Evolutionary conservation across 1,140 invertebrate species (phyloP).

Genomic region (Pollicipes pollicipes): DNA sequence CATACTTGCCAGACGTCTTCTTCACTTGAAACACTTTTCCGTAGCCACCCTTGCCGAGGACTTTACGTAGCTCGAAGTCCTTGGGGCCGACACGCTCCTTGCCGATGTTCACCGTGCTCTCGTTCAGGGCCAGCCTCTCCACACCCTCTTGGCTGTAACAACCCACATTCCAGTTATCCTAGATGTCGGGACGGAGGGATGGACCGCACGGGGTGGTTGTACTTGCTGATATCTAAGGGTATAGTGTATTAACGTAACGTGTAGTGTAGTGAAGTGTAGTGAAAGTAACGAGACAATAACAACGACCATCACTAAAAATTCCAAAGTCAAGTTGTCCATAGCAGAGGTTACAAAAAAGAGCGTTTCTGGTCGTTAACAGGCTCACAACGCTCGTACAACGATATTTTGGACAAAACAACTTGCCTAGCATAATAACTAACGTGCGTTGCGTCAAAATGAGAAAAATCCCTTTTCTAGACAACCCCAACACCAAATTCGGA

Average conservation of each 20-base stretch:
- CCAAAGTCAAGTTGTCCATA: background rate
- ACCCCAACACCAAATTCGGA: too few species aligned
- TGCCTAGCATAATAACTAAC: too few species aligned
- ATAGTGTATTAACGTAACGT: background rate
- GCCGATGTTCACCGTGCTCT: constrained; percentile 17
- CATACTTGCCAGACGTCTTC: constrained; percentile 79
- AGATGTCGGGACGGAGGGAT: too few species aligned
- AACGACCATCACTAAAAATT: too few species aligned
- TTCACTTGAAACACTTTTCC: constrained; percentile 77
- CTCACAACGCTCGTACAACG: too few species aligned
- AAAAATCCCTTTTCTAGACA: too few species aligned
- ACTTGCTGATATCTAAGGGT: background rate
- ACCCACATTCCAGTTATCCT: constrained; percentile 4
- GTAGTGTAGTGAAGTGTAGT: too few species aligned
- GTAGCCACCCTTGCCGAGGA: constrained; percentile 96
- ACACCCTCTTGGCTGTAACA: constrained; percentile 14
- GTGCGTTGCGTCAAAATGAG: too few species aligned
- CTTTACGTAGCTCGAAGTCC: constrained; percentile 90
- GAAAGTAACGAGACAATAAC: too few species aligned
- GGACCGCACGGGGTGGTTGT: too few species aligned
- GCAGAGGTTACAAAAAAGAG: constrained; percentile 3
- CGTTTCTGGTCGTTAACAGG: too few species aligned
- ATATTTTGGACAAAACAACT: too few species aligned
- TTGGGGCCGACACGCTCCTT: constrained; percentile 24
- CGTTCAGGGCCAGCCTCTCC: constrained; percentile 15